Evolutionary conservation across 2,797 vertebrate genomes (phyloP), one percentile per base, ranked within the genome.

Genomic region (Paedocypris micromegethes): DNA sequence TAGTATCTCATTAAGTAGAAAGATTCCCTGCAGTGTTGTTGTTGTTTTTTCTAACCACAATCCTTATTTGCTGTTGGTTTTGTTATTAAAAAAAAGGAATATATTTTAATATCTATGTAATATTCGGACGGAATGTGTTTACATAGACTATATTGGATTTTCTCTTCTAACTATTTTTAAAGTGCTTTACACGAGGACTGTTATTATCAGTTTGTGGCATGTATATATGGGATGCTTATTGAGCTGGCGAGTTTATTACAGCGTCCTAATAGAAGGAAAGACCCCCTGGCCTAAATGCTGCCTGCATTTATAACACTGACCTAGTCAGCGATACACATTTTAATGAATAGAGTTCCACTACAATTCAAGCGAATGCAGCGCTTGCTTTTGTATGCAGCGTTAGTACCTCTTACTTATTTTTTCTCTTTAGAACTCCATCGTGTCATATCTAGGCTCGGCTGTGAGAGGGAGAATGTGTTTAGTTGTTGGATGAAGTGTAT

Each of bases 1-100:
- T 84, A 74, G 58, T 62, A 67, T 85, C 80, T 80, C 75, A 82
- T 85, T 85, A 79, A 54, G 50, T 49, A 48, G 61, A 73, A 43
- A 47, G 51, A 38, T 23, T 57, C 52, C 48, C 52, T 72, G 47
- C 37, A 41, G 61, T 58, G 3, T 23, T 23, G 23, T 23, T 23
- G 23, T 23, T 23, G 23, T 48, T 47, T 64, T 50, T 6, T 52
- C 42, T 41, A 70, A 64, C 41, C 57, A 42, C 39, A n/a, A 57
- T 47, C 9, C 38, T 61, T 68, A 49, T 64, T 45, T 58, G 58
- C 58, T 73, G 51, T 64, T 23, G 42, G 68, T 58, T 75, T 63
- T 74, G 69, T 73, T 71, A 75, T 75, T 61, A 62, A 72, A 78
- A 23, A 23, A 72, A 65, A 71, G 64, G 51, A 75, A 77, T 71